Conservation (phyloP, 1,140 invertebrate species). For the Coenobita brevimanus region DNA sequence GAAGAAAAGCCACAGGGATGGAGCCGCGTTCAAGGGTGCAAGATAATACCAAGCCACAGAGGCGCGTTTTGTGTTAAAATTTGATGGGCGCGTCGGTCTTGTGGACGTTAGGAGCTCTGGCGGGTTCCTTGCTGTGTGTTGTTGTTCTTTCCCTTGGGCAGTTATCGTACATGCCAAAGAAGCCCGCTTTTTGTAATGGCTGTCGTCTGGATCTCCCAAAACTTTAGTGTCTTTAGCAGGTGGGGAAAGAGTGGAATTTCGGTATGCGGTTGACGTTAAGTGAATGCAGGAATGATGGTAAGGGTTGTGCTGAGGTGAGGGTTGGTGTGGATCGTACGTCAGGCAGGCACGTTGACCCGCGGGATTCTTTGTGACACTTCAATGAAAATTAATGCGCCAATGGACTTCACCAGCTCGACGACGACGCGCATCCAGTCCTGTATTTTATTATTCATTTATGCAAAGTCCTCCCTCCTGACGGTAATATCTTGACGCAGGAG, state of each 20-base stretch:
- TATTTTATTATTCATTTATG: constrained; percentile 43
- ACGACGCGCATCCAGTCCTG: background rate
- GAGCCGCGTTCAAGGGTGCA: background rate
- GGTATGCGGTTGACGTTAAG: no score
- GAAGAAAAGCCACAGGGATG: no score
- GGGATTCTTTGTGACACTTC: constrained; percentile 25
- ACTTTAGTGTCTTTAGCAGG: background rate
- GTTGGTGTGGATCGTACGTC: background rate
- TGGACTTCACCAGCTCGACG: constrained; percentile 33
- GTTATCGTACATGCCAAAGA: no score
- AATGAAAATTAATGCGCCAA: constrained; percentile 34
- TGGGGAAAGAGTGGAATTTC: background rate
- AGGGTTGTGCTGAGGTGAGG: background rate
- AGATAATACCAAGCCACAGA: background rate
- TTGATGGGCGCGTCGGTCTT: no score
- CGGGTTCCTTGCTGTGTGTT: no score
- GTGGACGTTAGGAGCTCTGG: no score
- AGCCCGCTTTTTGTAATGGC: no score
- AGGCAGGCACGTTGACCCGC: background rate
- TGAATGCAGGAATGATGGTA: no score
- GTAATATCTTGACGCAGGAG: background rate
- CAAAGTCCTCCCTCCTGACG: background rate
- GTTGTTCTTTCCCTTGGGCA: no score
- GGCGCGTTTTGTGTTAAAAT: no score
- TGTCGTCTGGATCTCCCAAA: background rate